Evolutionary conservation across 2,797 vertebrate species (phyloP), one percentile per base, ranked within the genome.

Genomic region (Iguana delicatissima): DNA sequence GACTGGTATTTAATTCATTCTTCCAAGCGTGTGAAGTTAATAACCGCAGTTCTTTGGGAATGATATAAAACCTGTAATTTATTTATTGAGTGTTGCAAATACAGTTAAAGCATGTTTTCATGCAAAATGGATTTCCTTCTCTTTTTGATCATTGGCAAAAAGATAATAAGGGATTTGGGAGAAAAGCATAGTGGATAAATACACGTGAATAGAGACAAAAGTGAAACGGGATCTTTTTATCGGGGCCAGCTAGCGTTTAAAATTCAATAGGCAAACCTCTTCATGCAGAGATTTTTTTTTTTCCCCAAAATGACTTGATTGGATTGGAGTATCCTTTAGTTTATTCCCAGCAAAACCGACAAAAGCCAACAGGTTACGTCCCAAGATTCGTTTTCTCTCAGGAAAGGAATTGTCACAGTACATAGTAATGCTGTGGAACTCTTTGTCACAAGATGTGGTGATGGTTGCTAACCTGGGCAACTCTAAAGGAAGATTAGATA

Each of bases 1-100:
- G 96, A 95, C 95, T 89, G 89, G 94, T 93, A 93, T 96, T 97
- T 97, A 97, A 97, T 96, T 97, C 96, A 96, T 96, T 96, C 96
- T 97, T 96, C 97, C 97, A 98, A 97, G 97, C 96, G 95, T 97
- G 96, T 35, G 94, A 97, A 97, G 97, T 97, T 97, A 97, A 98
- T 97, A 97, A 97, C 95, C 95, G 95, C 95, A 96, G 96, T 94
- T 95, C 96, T 96, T 96, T 97, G 94, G 94, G 95, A 96, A 97
- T 96, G 97, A 97, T 96, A 97, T 97, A 97, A 97, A 97, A 97
- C 97, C 97, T 97, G 96, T 97, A 97, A 98, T 98, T 98, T 97
- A 97, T 97, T 98, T 97, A 97, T 96, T 93, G 96, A 97, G 96
- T 96, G 95, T 96, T 96, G 96, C 96, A 97, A 97, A 97, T 97